Conservation (phyloP, 1,140 invertebrate genomes). For the Hyposmocoma kahamanoa region DNA sequence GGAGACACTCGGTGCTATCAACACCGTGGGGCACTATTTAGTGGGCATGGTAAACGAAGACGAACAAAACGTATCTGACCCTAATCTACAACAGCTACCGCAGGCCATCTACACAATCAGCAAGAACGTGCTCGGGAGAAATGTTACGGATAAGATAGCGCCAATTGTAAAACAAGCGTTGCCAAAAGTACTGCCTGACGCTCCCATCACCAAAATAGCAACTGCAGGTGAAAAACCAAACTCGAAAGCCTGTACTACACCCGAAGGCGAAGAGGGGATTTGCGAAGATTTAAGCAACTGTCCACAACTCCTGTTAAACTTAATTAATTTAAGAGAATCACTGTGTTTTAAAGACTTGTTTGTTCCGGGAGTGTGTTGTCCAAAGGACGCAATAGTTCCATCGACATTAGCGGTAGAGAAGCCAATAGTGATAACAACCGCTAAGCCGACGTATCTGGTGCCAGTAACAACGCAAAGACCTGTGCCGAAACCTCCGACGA, state of each 20-base stretch:
- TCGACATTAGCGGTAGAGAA: conserved; percentile 48
- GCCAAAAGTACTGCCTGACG: conserved; percentile 68
- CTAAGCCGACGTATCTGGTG: conserved; percentile 61
- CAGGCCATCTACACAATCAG: conserved; percentile 86
- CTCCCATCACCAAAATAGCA: conserved; percentile 55
- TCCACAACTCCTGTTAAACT: conserved; percentile 88
- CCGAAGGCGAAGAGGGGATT: conserved; percentile 83
- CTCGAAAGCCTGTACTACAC: conserved; percentile 82
- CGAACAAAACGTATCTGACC: conserved; percentile 54
- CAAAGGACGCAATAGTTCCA: conserved; percentile 68
- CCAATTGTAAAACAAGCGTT: conserved; percentile 81
- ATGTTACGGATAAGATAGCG: conserved; percentile 85
- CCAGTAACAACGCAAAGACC: conserved; percentile 66
- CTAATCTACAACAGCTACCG: conserved; percentile 67
- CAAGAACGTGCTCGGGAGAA: conserved; percentile 86
- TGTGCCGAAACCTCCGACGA: conserved; percentile 36
- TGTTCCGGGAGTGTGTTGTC: conserved; percentile 93
- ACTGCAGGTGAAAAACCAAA: conserved; percentile 38
- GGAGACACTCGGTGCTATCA: conserved; percentile 83
- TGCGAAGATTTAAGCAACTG: conserved; percentile 93
- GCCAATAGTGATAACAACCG: conserved; percentile 49
- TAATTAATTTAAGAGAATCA: conserved; percentile 87
- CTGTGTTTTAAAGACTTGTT: conserved; percentile 94
- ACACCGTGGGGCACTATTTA: conserved; percentile 87
- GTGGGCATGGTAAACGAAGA: conserved; percentile 82